These are phyloP conservation scores for Tipula lateralis DNA, from an alignment of 2,888 invertebrate genomes.

Conservation along the genomic window DNA sequence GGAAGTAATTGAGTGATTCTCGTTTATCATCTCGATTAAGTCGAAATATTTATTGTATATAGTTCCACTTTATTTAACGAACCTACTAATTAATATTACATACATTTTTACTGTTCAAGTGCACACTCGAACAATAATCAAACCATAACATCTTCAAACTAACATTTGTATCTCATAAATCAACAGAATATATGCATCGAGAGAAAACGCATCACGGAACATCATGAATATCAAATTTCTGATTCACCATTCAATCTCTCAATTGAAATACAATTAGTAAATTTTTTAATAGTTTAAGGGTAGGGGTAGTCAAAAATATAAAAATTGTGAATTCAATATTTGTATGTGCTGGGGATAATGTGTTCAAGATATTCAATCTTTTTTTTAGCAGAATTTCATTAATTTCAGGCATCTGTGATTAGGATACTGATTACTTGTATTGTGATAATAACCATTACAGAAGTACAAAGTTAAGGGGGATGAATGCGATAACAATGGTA, in stretches of 20 bases:
- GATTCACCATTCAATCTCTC: background rate
- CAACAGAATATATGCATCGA: background rate
- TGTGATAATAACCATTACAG: background rate
- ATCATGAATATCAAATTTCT: conserved; percentile 27
- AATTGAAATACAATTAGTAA: conserved; percentile 27
- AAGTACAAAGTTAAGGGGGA: background rate
- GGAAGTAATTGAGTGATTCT: too few species aligned
- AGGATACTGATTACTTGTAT: background rate
- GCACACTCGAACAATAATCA: background rate
- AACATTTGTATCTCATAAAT: background rate
- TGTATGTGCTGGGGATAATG: background rate
- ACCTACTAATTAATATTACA: background rate
- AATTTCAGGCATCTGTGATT: background rate
- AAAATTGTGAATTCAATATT: background rate
- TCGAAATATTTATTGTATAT: too few species aligned
- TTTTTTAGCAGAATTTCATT: background rate
- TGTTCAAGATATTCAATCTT: background rate
- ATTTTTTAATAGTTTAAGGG: background rate
- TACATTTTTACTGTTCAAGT: background rate
- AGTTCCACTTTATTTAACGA: too few species aligned
- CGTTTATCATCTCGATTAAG: too few species aligned
- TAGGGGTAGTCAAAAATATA: too few species aligned
- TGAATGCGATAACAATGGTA: background rate
- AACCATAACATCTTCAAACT: background rate
- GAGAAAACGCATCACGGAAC: background rate